Percentiles rank a stretch among this genome's conserved stretches.
phyloP scores from a whole-genome alignment of 2,888 invertebrate species.

The Anagyrus pseudococci region DNA sequence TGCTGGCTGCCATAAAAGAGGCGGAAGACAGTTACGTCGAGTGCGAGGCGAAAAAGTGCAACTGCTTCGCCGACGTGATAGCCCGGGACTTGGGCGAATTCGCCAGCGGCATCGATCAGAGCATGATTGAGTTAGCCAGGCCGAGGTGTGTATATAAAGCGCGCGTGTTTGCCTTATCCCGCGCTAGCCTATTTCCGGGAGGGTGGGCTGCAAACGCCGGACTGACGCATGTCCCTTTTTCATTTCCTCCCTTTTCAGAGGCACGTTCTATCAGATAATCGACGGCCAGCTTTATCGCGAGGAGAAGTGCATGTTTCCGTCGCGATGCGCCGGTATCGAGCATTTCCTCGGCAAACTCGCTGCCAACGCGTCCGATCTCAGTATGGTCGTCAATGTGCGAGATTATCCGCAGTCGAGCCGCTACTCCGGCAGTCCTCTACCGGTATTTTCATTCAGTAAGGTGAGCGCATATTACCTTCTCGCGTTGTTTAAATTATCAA shows the following conservation, averaged over 20 bases:
- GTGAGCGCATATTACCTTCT: conserved; percentile 57
- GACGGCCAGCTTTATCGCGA: conserved; percentile 82
- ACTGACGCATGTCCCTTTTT: neutral
- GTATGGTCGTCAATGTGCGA: conserved; percentile 85
- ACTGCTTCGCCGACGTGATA: conserved; percentile 72
- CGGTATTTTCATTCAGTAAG: conserved; percentile 97
- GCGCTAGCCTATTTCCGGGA: too few relatives aligned
- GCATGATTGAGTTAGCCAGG: conserved; percentile 69
- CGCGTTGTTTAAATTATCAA: conserved; percentile 6
- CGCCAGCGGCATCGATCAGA: conserved; percentile 73
- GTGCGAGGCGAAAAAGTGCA: conserved; percentile 69
- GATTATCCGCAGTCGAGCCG: conserved; percentile 90
- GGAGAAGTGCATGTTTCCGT: conserved; percentile 88
- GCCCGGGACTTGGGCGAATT: conserved; percentile 75
- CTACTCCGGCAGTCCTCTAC: conserved; percentile 68
- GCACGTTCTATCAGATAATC: conserved; percentile 84
- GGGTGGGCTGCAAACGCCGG: too few relatives aligned
- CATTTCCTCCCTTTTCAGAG: conserved; percentile 59
- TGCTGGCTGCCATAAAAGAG: conserved; percentile 62
- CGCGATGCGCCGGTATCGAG: conserved; percentile 89
- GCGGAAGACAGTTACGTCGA: conserved; percentile 65
- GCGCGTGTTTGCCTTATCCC: neutral
- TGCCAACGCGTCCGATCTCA: conserved; percentile 78
- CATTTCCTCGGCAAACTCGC: conserved; percentile 80
- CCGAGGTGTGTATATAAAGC: conserved; percentile 44